Conservation (phyloP, 2,113 vertebrate genomes). For the Corapipo altera region DNA sequence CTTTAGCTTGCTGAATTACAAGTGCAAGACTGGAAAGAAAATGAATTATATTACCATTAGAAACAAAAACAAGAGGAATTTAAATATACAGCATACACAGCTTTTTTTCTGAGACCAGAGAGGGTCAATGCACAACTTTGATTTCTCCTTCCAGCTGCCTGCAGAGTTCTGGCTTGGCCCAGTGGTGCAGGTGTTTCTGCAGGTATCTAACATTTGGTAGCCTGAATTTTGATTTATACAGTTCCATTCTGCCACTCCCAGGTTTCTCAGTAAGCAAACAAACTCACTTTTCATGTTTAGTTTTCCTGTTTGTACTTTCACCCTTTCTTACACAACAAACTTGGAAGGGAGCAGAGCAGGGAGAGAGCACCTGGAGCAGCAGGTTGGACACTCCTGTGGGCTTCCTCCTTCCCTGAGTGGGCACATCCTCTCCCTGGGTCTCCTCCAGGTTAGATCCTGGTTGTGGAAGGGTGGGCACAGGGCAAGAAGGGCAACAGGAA, state of each 20-base stretch:
- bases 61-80: slow-evolving; percentile 49
- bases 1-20: slow-evolving; percentile 20
- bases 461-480: neutral
- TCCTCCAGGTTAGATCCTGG: neutral
- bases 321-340: neutral
- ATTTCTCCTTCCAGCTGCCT: neutral
- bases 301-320: neutral
- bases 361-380: neutral
- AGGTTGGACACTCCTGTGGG: neutral
- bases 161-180: neutral
- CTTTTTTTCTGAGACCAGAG: neutral
- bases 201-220: neutral
- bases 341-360: neutral
- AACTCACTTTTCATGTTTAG: neutral
- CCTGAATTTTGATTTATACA: neutral
- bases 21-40: slow-evolving; percentile 5
- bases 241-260: neutral
- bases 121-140: neutral
- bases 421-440: neutral
- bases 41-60: slow-evolving; percentile 30
- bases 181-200: neutral
- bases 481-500: neutral
- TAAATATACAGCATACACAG: slow-evolving; percentile 9
- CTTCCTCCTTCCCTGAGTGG: neutral
- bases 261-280: slow-evolving; percentile 20